phyloP scores from a whole-genome alignment of 2,888 invertebrate genomes.

The Rhogogaster chlorosoma region DNA sequence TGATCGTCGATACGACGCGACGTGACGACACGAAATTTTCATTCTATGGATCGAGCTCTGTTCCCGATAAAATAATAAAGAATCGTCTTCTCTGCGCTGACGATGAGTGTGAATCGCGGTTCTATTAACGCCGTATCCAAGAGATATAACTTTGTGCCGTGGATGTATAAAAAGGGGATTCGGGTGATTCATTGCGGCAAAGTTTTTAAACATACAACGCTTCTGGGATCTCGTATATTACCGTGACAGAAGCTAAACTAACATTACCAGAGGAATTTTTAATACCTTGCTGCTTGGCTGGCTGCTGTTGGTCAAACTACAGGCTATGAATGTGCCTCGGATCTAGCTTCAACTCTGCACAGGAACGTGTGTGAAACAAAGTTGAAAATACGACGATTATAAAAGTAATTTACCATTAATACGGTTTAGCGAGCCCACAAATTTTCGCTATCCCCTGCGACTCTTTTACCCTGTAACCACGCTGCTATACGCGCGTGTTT shows the following conservation, averaged over 20 bases:
- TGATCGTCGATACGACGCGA: not conserved
- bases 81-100: not conserved
- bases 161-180: constrained; percentile 42
- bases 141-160: not conserved
- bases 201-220: constrained; percentile 68
- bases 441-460: not conserved
- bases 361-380: constrained; percentile 22
- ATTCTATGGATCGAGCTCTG: not conserved
- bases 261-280: constrained; percentile 58
- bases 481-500: not conserved
- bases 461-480: not conserved
- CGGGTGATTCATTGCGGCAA: constrained; percentile 64
- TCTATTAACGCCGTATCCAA: not conserved
- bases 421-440: constrained; percentile 33
- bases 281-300: constrained; percentile 54
- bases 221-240: constrained; percentile 68
- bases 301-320: not conserved
- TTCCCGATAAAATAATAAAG: not conserved
- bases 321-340: not conserved
- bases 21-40: not conserved
- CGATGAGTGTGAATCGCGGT: not conserved
- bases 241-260: constrained; percentile 56
- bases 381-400: constrained; percentile 46
- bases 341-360: not conserved
- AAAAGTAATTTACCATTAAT: constrained; percentile 47